phyloP scores from a whole-genome alignment of 2,888 invertebrate species.

The Mactromeris polynyma region DNA sequence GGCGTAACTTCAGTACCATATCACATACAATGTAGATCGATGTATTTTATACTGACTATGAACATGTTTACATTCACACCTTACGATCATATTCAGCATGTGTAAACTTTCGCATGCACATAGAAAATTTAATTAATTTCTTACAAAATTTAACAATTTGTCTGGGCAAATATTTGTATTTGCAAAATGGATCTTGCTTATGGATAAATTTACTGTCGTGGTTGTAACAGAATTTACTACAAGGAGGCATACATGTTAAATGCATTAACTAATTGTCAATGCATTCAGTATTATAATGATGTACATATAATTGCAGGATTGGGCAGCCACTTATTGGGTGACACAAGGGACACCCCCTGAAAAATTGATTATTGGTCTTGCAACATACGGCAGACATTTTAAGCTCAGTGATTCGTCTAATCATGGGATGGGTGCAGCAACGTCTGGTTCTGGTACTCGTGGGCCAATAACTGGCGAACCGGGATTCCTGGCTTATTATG shows the following conservation, averaged over 20 bases:
- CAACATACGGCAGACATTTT: slow-evolving; percentile 97
- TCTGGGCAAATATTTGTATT: too few species aligned
- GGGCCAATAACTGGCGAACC: slow-evolving; percentile 76
- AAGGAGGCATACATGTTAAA: too few species aligned
- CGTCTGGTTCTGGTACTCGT: slow-evolving; percentile 64
- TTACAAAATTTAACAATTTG: too few species aligned
- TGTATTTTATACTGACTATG: background rate
- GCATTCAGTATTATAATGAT: too few species aligned
- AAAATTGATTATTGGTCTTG: slow-evolving; percentile 97
- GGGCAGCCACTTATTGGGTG: slow-evolving; percentile 78
- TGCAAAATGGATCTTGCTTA: too few species aligned
- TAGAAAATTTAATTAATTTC: too few species aligned
- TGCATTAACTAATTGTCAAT: too few species aligned
- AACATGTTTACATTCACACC: background rate
- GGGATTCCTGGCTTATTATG: slow-evolving; percentile 83
- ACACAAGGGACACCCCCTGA: slow-evolving; percentile 94
- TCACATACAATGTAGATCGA: background rate
- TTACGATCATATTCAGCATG: too few species aligned
- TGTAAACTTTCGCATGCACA: too few species aligned
- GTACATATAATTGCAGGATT: slow-evolving; percentile 75
- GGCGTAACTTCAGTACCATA: background rate
- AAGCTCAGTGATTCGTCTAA: slow-evolving; percentile 90
- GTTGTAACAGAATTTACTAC: too few species aligned
- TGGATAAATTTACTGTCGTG: too few species aligned
- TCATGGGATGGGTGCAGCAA: slow-evolving; percentile 71